These are phyloP conservation scores for Dryococelus australis DNA, from an alignment of 2,888 invertebrate species.

Conservation along the genomic window DNA sequence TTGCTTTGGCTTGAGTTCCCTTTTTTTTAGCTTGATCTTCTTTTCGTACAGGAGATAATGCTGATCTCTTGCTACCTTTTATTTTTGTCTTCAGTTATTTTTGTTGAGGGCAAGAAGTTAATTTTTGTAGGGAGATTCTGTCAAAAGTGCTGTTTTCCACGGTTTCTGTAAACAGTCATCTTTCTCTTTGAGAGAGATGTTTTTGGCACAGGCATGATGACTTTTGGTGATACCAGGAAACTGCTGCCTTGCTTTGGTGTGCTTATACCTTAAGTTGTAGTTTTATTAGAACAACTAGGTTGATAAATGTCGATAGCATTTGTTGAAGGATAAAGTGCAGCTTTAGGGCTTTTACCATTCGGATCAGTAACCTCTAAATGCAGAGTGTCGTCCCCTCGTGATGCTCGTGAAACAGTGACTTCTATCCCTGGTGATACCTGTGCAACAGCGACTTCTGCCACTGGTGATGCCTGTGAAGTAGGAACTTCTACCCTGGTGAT, in stretches of 20 bases:
- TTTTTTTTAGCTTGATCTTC: too few species aligned
- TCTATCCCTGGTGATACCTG: not conserved
- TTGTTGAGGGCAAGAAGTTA: not conserved
- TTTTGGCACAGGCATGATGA: not conserved
- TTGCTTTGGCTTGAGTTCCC: too few species aligned
- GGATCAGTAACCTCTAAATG: too few species aligned
- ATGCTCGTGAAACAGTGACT: not conserved
- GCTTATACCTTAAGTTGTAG: not conserved
- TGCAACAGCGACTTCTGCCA: not conserved
- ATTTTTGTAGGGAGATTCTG: slow-evolving; percentile 4
- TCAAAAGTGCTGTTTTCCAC: not conserved
- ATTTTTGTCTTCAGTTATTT: not conserved
- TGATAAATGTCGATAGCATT: not conserved
- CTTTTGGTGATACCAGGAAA: not conserved
- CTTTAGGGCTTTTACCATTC: not conserved
- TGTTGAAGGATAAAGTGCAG: too few species aligned
- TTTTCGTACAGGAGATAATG: not conserved
- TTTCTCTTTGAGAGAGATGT: not conserved
- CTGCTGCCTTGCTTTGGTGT: not conserved
- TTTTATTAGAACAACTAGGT: not conserved
- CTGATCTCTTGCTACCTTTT: not conserved
- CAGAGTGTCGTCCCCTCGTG: not conserved
- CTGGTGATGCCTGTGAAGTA: not conserved
- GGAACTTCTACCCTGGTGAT: not conserved
- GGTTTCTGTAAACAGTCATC: not conserved